phyloP scores from a whole-genome alignment of 2,113 vertebrate species.

The Capra hircus region DNA sequence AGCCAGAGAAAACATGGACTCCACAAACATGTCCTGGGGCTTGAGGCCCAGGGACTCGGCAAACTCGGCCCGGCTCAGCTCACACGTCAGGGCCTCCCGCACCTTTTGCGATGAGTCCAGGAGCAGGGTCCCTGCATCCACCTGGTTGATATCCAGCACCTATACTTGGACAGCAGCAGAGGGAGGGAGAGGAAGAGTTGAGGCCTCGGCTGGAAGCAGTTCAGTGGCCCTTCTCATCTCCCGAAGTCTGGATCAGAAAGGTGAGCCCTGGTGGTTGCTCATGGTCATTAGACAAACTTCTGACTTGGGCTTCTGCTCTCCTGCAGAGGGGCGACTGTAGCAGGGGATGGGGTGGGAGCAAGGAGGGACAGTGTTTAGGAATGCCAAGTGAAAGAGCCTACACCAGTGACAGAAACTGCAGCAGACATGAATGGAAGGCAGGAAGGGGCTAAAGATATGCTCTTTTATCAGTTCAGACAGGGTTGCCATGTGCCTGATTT shows the following conservation, averaged over 20 bases:
- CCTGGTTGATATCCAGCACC: conserved; percentile 91
- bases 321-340: not conserved
- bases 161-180: conserved; percentile 56
- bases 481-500: not conserved
- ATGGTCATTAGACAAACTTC: not conserved
- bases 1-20: conserved; percentile 95
- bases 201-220: not conserved
- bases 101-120: conserved; percentile 82
- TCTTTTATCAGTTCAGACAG: not conserved
- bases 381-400: not conserved
- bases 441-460: not conserved
- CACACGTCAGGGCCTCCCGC: conserved; percentile 88
- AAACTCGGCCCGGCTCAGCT: conserved; percentile 92
- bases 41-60: conserved; percentile 92
- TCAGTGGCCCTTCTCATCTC: not conserved
- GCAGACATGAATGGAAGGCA: not conserved
- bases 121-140: conserved; percentile 84
- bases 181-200: not conserved
- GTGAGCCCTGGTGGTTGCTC: not conserved
- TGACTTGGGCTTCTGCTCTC: not conserved
- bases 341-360: not conserved
- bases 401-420: not conserved
- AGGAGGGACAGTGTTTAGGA: not conserved
- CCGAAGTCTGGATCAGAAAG: not conserved
- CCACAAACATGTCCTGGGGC: conserved; percentile 90